Evolutionary conservation across 2,113 vertebrate genomes (phyloP).

Genomic region (Harpagus bidentatus): DNA sequence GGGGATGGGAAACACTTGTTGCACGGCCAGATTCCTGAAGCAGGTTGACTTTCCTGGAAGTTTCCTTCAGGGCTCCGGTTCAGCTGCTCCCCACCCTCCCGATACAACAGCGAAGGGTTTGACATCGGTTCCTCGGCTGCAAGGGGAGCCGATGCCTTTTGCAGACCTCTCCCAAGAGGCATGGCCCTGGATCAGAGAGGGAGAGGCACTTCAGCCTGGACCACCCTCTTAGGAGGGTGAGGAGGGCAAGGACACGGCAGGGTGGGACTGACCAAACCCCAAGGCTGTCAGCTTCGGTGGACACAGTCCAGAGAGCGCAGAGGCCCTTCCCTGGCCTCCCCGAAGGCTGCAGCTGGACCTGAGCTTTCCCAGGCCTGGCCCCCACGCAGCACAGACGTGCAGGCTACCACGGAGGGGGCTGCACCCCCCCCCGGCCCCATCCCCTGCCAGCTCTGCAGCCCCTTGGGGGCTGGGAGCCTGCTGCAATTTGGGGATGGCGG

Average conservation of each 20-base stretch:
- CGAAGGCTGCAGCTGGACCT: not conserved
- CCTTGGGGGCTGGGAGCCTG: not conserved
- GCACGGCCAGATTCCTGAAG: not conserved
- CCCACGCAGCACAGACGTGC: fast-evolving
- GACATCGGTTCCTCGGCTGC: fast-evolving
- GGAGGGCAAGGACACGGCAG: not conserved
- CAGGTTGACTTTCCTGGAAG: not conserved
- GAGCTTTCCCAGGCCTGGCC: not conserved
- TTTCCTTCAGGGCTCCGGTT: not conserved
- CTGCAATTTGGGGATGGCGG: fast-evolving
- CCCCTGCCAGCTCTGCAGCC: not conserved
- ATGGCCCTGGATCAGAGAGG: fast-evolving
- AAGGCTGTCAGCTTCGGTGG: not conserved
- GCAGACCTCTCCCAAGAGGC: not conserved
- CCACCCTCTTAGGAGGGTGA: not conserved
- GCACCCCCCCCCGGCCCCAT: not conserved
- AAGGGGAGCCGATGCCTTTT: not conserved
- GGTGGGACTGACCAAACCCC: not conserved
- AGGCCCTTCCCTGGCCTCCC: not conserved
- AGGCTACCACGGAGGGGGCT: not conserved
- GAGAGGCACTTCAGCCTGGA: not conserved
- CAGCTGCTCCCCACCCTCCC: not conserved
- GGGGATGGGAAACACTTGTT: not conserved
- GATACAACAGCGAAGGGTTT: fast-evolving
- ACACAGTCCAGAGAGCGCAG: not conserved